Evolutionary conservation across 2,797 vertebrate species (phyloP), one percentile per base, ranked within the genome.

Genomic region (Alcedo atthis): DNA sequence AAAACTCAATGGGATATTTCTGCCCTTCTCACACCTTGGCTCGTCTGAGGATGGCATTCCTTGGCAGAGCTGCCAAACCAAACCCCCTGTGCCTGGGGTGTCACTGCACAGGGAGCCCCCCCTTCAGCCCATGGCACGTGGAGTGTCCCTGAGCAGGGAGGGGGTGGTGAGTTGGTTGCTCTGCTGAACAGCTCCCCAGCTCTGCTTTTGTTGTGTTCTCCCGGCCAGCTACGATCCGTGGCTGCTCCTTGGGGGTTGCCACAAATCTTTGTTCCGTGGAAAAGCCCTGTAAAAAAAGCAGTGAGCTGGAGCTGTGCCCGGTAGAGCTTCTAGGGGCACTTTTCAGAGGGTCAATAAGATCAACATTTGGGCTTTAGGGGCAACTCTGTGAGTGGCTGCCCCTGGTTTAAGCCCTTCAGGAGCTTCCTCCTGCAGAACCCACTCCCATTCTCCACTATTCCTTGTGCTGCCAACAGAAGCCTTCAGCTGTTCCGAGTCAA

Each of bases 51-150:
- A 62, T 49, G 49, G 42, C 5, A 35, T 35, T 75, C 84, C 74
- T 73, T 20, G 11, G 54, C 1, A 3, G 25, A 59, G 80, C 45
- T 35, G 37, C n/a, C 5, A 1, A 17, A 79, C 55, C 24, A 30
- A 71, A 40, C 0, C 5, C 15, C 9, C 25, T 9, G 10, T 30
- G 53, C 10, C 0, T 1, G n/a, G 32, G 37, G 70, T 0, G 0
- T 17, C 0, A 0, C 58, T 28, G 43, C 24, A 15, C 0, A 0
- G 45, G 35, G 58, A 75, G 26, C 30, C 69, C 55, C 77, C 30
- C 0, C 1, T 15, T 35, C 59, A 35, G 42, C 59, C 28, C 45
- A 25, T 37, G 0, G 0, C 14, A 15, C 2, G 1, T 1, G 18
- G 49, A 24, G 63, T 2, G 22, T 20, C 55, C 8, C 43, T 0